Evolutionary conservation across 2,888 invertebrate species (phyloP).

Genomic region (Rapana venosa): DNA sequence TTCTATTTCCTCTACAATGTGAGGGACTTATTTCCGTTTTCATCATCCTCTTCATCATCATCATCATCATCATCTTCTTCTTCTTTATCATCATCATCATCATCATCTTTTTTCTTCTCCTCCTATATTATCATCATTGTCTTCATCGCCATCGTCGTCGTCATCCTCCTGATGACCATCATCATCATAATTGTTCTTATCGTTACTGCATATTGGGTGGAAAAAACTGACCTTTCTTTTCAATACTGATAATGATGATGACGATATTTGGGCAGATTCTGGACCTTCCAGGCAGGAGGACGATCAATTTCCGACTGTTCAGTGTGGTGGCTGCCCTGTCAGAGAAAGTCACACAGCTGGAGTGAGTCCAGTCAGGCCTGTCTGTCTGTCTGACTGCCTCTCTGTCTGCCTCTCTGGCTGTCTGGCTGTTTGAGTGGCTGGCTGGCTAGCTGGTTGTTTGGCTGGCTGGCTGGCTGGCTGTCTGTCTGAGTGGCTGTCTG

Average conservation of each 20-base stretch:
- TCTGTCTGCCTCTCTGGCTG: background rate
- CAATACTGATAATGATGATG: no score
- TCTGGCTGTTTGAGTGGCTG: background rate
- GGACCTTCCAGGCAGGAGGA: slow-evolving; percentile 74
- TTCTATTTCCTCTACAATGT: slow-evolving; percentile 76
- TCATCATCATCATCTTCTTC: background rate
- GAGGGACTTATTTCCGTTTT: slow-evolving; percentile 48
- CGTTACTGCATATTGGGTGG: no score
- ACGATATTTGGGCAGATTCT: slow-evolving; percentile 66
- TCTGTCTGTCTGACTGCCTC: slow-evolving; percentile 9
- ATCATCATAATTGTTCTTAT: no score
- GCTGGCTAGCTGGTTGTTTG: background rate
- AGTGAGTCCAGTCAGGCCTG: slow-evolving; percentile 68
- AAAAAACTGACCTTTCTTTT: no score
- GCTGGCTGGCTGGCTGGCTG: background rate
- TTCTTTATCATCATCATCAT: background rate
- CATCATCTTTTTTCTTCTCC: no score
- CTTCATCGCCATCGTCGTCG: no score
- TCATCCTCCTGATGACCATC: no score
- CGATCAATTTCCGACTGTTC: slow-evolving; percentile 75
- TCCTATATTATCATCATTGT: no score
- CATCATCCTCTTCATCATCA: background rate
- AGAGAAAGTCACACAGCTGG: slow-evolving; percentile 76
- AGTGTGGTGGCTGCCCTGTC: slow-evolving; percentile 76
- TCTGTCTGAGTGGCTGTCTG: slow-evolving; percentile 9